phyloP scores from a whole-genome alignment of 2,113 vertebrate genomes.

The Shinisaurus crocodilurus region DNA sequence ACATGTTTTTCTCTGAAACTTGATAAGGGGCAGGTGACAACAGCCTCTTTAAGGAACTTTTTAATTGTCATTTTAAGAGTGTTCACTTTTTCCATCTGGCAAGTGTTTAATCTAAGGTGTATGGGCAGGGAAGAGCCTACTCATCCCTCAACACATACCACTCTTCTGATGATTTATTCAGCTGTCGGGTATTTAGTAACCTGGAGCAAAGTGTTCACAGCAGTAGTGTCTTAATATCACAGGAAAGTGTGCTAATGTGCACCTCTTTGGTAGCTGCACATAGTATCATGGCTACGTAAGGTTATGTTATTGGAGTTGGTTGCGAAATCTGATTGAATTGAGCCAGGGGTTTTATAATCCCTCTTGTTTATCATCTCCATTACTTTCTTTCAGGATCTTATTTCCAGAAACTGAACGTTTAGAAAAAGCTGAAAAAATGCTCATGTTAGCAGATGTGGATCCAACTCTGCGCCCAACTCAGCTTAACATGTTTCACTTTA shows the following conservation, averaged over 20 bases:
- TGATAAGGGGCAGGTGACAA: neutral
- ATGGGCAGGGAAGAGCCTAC: neutral
- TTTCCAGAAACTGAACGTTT: conserved; percentile 87
- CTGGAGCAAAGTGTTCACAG: neutral
- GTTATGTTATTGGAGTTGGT: neutral
- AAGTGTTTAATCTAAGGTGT: neutral
- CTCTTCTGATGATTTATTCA: too few species aligned
- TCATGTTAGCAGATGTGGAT: conserved; percentile 87
- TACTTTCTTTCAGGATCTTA: conserved; percentile 80
- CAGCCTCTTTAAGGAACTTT: neutral
- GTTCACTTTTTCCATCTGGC: neutral
- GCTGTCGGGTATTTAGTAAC: neutral
- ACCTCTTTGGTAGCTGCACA: neutral
- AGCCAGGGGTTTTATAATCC: neutral
- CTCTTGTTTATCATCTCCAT: neutral
- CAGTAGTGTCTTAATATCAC: neutral
- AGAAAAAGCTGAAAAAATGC: conserved; percentile 82
- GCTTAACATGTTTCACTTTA: conserved; percentile 86
- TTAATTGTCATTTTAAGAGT: neutral
- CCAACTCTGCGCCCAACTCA: conserved; percentile 86
- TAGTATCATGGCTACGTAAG: neutral
- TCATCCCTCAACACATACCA: neutral
- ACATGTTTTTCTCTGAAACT: neutral
- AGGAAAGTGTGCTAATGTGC: neutral
- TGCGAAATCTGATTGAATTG: neutral